Conservation (phyloP, 2,888 invertebrate genomes). For the Stenotaenia linearis region DNA sequence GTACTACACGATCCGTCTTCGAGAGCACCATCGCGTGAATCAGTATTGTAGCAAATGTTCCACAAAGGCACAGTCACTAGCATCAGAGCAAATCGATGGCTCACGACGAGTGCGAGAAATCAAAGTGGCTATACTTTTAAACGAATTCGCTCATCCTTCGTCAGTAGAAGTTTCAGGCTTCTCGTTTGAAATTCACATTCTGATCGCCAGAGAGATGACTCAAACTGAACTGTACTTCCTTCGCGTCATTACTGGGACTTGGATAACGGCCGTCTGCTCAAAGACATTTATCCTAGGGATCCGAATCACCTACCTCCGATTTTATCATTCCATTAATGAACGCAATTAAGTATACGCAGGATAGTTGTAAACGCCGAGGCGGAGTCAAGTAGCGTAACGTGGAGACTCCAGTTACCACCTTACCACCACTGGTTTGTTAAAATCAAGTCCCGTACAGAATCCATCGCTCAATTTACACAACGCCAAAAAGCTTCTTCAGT, state of each 20-base stretch:
- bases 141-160: not conserved
- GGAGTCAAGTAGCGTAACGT: not conserved
- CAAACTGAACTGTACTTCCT: not conserved
- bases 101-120: not conserved
- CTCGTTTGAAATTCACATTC: not conserved
- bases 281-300: not conserved
- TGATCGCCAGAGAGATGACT: not conserved
- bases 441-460: not conserved
- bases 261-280: not conserved
- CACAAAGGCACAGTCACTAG: not conserved
- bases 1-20: no score
- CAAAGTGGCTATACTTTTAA: not conserved
- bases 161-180: not conserved
- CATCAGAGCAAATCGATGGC: not conserved
- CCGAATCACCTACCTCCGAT: not conserved
- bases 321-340: not conserved
- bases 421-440: not conserved
- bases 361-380: not conserved
- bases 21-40: no score
- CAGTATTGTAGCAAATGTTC: not conserved
- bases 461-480: not conserved
- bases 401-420: not conserved
- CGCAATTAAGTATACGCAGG: not conserved
- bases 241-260: conserved; percentile 73
- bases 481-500: not conserved